Percentiles rank a stretch among this genome's conserved stretches.
These are phyloP conservation scores for Brachymystax lenok DNA, from an alignment of 2,797 vertebrate species.

Conservation along the genomic window DNA sequence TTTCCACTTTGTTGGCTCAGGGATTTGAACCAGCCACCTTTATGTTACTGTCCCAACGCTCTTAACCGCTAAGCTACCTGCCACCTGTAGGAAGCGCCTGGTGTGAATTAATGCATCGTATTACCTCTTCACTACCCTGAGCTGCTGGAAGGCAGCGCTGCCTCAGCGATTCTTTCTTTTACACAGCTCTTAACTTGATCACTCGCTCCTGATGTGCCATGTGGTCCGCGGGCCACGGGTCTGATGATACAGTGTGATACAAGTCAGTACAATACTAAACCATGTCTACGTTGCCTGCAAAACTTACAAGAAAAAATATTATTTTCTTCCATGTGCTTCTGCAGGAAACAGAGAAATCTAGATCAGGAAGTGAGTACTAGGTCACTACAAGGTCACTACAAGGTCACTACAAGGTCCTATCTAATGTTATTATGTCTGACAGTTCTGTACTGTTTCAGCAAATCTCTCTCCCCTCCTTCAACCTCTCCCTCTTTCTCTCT, in stretches of 20 bases:
- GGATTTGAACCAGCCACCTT: too few relatives aligned
- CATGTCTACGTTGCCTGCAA: background rate
- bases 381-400: background rate
- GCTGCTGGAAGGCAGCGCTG: background rate
- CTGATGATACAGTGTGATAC: background rate
- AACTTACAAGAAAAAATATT: background rate
- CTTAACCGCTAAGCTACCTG: background rate
- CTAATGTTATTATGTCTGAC: background rate
- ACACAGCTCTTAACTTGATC: background rate
- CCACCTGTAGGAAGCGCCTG: background rate
- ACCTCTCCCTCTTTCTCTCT: background rate
- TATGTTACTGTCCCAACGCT: too few relatives aligned
- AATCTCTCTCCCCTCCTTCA: background rate
- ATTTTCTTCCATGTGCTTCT: background rate
- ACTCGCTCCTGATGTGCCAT: too few relatives aligned
- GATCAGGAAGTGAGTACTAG: background rate
- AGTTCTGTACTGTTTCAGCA: background rate
- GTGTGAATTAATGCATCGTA: background rate
- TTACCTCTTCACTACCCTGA: background rate
- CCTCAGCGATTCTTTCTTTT: too few relatives aligned
- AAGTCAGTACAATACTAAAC: background rate
- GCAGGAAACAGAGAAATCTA: background rate
- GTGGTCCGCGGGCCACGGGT: too few relatives aligned
- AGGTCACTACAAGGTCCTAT: background rate
- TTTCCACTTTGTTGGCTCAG: too few relatives aligned